phyloP scores from a whole-genome alignment of 2,113 vertebrate species.

The Hydropotes inermis region DNA sequence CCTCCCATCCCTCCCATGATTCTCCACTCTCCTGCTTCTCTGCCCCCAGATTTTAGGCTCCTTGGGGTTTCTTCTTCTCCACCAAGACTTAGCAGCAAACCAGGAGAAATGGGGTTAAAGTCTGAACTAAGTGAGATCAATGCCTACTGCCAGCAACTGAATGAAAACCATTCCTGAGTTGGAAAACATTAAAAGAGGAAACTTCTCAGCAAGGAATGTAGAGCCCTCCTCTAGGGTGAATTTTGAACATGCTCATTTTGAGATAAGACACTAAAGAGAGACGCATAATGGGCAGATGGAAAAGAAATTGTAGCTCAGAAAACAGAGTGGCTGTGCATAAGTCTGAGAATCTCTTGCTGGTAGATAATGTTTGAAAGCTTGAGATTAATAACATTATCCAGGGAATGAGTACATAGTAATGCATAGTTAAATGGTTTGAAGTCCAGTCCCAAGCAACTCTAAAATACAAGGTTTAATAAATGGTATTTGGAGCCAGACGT shows the following conservation, averaged over 20 bases:
- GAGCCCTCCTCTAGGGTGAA: neutral
- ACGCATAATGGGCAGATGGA: neutral
- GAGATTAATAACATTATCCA: neutral
- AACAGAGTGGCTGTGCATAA: neutral
- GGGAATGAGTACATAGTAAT: neutral
- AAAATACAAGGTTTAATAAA: neutral
- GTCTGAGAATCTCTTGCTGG: neutral
- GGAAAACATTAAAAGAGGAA: neutral
- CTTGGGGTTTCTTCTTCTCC: neutral
- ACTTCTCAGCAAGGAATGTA: neutral
- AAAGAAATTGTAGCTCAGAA: neutral
- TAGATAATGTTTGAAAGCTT: neutral
- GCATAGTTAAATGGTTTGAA: neutral
- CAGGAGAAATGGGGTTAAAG: neutral
- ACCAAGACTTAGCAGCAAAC: neutral
- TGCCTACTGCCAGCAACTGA: neutral
- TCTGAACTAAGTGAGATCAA: neutral
- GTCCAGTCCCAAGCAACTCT: neutral
- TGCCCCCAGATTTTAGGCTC: neutral
- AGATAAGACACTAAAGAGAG: neutral
- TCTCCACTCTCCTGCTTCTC: neutral
- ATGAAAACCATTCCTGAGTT: neutral
- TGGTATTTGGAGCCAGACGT: neutral
- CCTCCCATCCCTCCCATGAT: neutral
- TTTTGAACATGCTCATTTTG: neutral